A percentile compares a stretch with the other conserved stretches of the same genome.
Evolutionary conservation across 2,888 invertebrate species (phyloP).

Genomic region (Nemotelus nigrinus): DNA sequence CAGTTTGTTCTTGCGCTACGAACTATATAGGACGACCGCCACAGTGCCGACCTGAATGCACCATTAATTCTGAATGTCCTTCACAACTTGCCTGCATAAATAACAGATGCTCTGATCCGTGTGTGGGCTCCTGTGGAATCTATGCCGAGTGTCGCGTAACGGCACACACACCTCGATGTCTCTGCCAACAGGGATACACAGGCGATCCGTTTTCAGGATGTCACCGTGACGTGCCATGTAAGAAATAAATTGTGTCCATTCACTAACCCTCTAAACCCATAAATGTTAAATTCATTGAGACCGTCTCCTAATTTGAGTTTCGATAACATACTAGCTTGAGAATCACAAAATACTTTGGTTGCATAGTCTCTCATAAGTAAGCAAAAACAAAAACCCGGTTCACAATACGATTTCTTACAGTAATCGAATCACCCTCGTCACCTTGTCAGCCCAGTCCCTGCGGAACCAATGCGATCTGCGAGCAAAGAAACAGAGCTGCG

Average conservation of each 20-base stretch:
- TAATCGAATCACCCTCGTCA: constrained; percentile 65
- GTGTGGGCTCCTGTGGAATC: constrained; percentile 74
- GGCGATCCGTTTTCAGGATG: constrained; percentile 74
- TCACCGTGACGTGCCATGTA: constrained; percentile 64
- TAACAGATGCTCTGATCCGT: constrained; percentile 70
- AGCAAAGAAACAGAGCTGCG: constrained; percentile 72
- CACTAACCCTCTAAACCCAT: not conserved
- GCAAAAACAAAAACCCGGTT: not conserved
- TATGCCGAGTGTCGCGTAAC: constrained; percentile 72
- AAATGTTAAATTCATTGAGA: no score
- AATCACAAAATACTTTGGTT: not conserved
- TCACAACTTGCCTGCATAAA: constrained; percentile 67
- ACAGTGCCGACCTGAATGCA: constrained; percentile 74
- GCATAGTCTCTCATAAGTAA: not conserved
- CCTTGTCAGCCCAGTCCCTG: constrained; percentile 76
- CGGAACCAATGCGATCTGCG: constrained; percentile 74
- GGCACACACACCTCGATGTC: constrained; percentile 67
- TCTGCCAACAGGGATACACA: constrained; percentile 67
- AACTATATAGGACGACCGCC: constrained; percentile 72
- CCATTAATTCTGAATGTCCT: constrained; percentile 68
- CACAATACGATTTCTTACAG: constrained; percentile 58
- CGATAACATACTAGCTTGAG: no score
- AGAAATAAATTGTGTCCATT: constrained; percentile 55
- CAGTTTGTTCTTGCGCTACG: constrained; percentile 70
- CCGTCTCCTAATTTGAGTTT: no score